phyloP scores from a whole-genome alignment of 92 coral and sea anemone genomes.

The Heliopora coerulea region DNA sequence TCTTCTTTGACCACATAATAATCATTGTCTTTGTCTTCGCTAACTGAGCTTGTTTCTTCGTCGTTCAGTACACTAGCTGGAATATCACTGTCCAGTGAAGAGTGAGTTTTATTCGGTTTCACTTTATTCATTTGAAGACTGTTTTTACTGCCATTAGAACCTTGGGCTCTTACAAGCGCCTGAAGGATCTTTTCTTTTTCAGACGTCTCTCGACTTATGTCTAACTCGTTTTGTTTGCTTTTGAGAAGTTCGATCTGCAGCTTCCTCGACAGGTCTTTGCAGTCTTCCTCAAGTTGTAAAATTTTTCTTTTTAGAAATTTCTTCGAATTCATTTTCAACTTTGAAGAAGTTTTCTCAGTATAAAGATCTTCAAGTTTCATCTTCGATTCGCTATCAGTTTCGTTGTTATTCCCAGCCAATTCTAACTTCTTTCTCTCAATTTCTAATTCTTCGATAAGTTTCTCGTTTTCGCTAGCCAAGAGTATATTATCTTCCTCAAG shows the following conservation, averaged over 20 bases:
- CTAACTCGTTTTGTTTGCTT: conserved; percentile 27
- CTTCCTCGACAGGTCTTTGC: conserved; percentile 27
- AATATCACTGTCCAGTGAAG: neutral
- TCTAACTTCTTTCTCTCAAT: conserved; percentile 66
- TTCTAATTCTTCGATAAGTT: conserved; percentile 53
- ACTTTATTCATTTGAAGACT: conserved; percentile 35
- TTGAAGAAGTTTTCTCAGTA: conserved; percentile 28
- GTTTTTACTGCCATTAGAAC: neutral
- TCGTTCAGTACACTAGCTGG: conserved; percentile 23
- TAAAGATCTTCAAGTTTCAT: conserved; percentile 21
- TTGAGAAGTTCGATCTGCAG: conserved; percentile 22
- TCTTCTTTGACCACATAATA: conserved; percentile 31
- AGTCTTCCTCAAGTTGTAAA: conserved; percentile 32
- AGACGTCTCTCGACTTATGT: conserved; percentile 25
- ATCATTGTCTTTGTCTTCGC: conserved; percentile 40
- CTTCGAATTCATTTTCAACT: conserved; percentile 24
- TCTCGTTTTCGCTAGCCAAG: conserved; percentile 72
- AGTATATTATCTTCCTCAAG: conserved; percentile 51
- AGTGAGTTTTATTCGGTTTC: conserved; percentile 38
- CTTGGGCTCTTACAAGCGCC: neutral
- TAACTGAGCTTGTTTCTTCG: conserved; percentile 34
- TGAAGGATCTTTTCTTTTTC: conserved; percentile 25
- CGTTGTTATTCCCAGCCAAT: conserved; percentile 40
- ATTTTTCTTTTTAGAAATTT: conserved; percentile 25
- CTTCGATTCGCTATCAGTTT: conserved; percentile 10